phyloP scores from a whole-genome alignment of 2,888 invertebrate genomes.

The Watsonalla binaria region DNA sequence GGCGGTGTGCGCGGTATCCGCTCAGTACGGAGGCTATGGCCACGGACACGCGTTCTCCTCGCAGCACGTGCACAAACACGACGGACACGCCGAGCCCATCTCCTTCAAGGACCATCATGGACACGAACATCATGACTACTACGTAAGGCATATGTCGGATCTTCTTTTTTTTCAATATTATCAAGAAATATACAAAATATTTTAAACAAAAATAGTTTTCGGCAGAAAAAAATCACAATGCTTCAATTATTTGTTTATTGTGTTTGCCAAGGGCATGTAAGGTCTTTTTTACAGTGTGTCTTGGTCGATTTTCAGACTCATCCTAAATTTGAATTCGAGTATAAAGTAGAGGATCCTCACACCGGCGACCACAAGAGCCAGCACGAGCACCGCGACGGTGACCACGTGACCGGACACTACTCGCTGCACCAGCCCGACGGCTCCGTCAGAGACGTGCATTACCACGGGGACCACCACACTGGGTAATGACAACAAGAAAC shows the following conservation, averaged over 20 bases:
- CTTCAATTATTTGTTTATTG: too few species aligned
- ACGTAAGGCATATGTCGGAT: background rate
- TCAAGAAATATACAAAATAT: too few species aligned
- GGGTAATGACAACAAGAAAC: conserved; percentile 28
- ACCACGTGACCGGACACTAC: conserved; percentile 78
- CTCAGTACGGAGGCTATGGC: conserved; percentile 14
- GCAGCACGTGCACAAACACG: conserved; percentile 24
- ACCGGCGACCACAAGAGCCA: conserved; percentile 76
- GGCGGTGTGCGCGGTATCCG: conserved; percentile 15
- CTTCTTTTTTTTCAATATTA: background rate
- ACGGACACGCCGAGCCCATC: conserved; percentile 17
- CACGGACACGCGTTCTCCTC: conserved; percentile 29
- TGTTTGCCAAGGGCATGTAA: too few species aligned
- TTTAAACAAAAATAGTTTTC: too few species aligned
- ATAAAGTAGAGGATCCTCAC: conserved; percentile 73
- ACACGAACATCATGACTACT: conserved; percentile 4
- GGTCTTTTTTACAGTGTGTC: too few species aligned
- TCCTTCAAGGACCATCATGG: conserved; percentile 4
- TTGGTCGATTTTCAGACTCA: conserved; percentile 23
- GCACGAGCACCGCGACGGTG: conserved; percentile 71
- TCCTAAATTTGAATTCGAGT: conserved; percentile 39
- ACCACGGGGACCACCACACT: conserved; percentile 35
- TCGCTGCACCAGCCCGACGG: conserved; percentile 74
- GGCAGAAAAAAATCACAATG: too few species aligned
- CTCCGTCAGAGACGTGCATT: conserved; percentile 49